Percentiles rank a stretch among this genome's conserved stretches.
Conservation (phyloP, 1,140 invertebrate genomes). For the Globodera rostochiensis region DNA sequence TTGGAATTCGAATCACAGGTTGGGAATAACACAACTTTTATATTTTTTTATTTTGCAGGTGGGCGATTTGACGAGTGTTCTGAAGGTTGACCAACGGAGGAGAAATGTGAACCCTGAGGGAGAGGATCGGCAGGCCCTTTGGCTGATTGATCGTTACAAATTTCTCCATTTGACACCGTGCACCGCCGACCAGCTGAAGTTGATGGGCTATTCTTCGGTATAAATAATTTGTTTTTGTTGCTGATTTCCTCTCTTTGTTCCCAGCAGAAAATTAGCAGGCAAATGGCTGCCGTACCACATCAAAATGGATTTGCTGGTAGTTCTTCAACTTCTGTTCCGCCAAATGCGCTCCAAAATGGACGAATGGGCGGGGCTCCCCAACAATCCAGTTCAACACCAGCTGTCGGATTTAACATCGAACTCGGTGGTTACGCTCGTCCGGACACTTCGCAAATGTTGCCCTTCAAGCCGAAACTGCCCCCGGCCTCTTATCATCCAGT, state of each 20-base stretch:
- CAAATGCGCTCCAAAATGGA: constrained; percentile 25
- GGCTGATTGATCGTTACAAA: constrained; percentile 61
- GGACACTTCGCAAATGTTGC: constrained; percentile 63
- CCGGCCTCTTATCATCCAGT: constrained; percentile 57
- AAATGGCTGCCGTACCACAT: neutral
- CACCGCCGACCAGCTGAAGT: constrained; percentile 55
- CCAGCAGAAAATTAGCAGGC: constrained; percentile 20
- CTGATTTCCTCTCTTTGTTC: neutral
- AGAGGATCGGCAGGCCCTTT: constrained; percentile 52
- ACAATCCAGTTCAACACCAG: neutral
- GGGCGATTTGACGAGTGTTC: constrained; percentile 92
- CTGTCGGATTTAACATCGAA: constrained; percentile 29
- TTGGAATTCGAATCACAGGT: constrained; percentile 98
- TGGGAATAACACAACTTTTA: constrained; percentile 92
- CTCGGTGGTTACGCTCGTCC: constrained; percentile 58
- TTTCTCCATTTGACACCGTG: constrained; percentile 63
- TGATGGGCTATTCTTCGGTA: constrained; percentile 58
- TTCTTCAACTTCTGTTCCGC: constrained; percentile 14
- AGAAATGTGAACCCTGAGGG: constrained; percentile 82
- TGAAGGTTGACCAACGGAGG: constrained; percentile 93
- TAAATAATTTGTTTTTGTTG: neutral
- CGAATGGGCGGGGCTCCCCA: constrained; percentile 28
- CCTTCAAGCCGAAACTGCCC: constrained; percentile 60
- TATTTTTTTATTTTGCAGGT: constrained; percentile 73
- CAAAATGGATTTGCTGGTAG: constrained; percentile 16